Evolutionary conservation across 2,888 invertebrate species (phyloP).

Genomic region (Spilarctia lutea): DNA sequence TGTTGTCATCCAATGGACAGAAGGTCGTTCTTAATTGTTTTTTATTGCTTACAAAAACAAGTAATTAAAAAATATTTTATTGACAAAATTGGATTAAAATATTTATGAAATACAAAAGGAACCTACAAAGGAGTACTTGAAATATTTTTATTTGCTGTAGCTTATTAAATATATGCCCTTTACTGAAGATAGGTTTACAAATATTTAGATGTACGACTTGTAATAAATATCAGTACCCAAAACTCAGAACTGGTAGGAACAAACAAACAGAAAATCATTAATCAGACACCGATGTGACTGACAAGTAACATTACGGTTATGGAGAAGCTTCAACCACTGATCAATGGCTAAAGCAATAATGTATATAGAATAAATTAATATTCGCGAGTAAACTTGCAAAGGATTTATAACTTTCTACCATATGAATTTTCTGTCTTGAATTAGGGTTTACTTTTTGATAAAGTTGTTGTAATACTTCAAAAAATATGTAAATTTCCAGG

Average conservation of each 20-base stretch:
- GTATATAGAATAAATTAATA: not conserved
- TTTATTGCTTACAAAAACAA: too few species aligned
- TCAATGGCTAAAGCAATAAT: not conserved
- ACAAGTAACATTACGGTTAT: not conserved
- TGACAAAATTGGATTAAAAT: too few species aligned
- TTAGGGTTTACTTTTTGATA: not conserved
- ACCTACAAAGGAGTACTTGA: not conserved
- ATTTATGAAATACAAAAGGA: too few species aligned
- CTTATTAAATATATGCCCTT: not conserved
- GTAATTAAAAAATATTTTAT: too few species aligned
- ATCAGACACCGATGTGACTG: not conserved
- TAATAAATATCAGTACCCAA: not conserved
- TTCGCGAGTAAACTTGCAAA: not conserved
- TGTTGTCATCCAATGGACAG: too few species aligned
- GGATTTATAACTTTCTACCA: too few species aligned
- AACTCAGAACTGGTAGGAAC: not conserved
- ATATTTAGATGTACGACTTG: not conserved
- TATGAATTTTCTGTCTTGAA: too few species aligned
- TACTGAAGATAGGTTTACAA: not conserved
- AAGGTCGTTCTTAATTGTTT: too few species aligned
- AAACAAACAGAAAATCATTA: not conserved
- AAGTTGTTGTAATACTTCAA: too few species aligned
- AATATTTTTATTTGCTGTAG: not conserved
- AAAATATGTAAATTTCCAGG: too few species aligned
- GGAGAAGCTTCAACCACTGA: not conserved